phyloP scores from a whole-genome alignment of 2,888 invertebrate genomes.

The Phymatocera aterrima region DNA sequence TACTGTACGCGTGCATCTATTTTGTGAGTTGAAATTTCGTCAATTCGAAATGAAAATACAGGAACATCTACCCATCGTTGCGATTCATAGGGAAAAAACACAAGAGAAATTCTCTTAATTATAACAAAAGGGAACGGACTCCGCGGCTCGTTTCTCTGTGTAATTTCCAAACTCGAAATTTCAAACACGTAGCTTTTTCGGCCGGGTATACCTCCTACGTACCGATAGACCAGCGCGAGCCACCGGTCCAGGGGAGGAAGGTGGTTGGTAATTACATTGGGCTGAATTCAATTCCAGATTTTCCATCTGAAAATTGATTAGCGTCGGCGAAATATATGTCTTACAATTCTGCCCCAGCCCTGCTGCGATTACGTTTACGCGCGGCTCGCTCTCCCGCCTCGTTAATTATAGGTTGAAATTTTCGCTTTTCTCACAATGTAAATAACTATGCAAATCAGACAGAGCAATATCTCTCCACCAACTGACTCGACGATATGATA shows the following conservation, averaged over 20 bases:
- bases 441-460: conserved; percentile 6
- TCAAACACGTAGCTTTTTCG: conserved; percentile 28
- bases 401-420: conserved; percentile 18
- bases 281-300: conserved; percentile 31
- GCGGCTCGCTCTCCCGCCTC: not conserved
- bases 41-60: not conserved
- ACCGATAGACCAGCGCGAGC: too few relatives aligned
- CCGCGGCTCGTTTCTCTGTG: conserved; percentile 28
- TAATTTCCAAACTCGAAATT: conserved; percentile 32
- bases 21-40: too few relatives aligned
- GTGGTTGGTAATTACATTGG: conserved; percentile 23
- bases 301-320: conserved; percentile 41
- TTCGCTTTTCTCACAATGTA: conserved; percentile 8
- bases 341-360: not conserved
- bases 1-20: too few relatives aligned
- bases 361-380: not conserved
- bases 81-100: not conserved
- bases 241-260: conserved; percentile 13
- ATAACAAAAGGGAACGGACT: conserved; percentile 16
- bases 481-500: too few relatives aligned
- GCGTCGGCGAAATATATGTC: conserved; percentile 18
- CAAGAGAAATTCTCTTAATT: not conserved
- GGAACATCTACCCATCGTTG: too few relatives aligned
- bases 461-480: conserved; percentile 15
- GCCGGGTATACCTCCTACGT: too few relatives aligned